phyloP scores from a whole-genome alignment of 2,888 invertebrate genomes.

The Drosophila paucipuncta region DNA sequence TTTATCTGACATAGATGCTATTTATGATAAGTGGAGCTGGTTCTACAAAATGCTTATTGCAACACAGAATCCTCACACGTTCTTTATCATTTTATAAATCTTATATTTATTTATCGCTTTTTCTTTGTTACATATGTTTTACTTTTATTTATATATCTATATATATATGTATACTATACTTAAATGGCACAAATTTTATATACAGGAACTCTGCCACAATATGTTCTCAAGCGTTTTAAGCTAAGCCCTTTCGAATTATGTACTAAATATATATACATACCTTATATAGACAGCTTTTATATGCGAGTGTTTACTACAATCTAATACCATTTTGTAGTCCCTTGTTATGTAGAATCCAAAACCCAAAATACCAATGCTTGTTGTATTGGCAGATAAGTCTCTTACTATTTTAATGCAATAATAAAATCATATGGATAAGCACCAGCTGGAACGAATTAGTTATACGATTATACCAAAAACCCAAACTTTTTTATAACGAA shows the following conservation, averaged over 20 bases:
- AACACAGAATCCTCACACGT: conserved; percentile 25
- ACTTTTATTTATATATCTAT: conserved; percentile 8
- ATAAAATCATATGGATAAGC: conserved; percentile 8
- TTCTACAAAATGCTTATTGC: conserved; percentile 19
- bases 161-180: conserved; percentile 6
- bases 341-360: conserved; percentile 40
- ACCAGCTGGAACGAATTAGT: conserved; percentile 44
- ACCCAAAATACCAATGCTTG: conserved; percentile 7
- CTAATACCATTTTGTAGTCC: conserved; percentile 38
- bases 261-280: conserved; percentile 28
- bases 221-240: conserved; percentile 58
- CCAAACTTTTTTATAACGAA: conserved; percentile 40
- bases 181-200: conserved; percentile 18
- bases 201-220: conserved; percentile 37
- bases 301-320: conserved; percentile 26
- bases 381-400: conserved; percentile 6
- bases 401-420: conserved; percentile 5
- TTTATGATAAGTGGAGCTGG: conserved; percentile 25
- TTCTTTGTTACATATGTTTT: conserved; percentile 33
- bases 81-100: conserved; percentile 33
- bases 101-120: conserved; percentile 29
- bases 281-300: conserved; percentile 51
- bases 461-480: conserved; percentile 64
- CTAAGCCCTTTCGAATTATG: conserved; percentile 45
- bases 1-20: conserved; percentile 51